Conservation (phyloP, 2,113 vertebrate species). For the Gasterosteus aculeatus region DNA sequence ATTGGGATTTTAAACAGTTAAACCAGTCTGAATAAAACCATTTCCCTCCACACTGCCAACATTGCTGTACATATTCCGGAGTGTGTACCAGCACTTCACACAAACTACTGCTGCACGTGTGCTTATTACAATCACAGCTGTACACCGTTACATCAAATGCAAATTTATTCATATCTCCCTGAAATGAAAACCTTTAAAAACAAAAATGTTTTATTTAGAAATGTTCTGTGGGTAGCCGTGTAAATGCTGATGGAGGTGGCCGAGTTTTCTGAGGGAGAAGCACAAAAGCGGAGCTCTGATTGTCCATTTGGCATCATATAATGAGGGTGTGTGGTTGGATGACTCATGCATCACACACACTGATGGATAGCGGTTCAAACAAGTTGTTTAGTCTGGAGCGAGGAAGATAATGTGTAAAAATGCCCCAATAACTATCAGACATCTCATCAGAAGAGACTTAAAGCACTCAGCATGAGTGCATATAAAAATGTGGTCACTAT, state of each 20-base stretch:
- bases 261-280: background rate
- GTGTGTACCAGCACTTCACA: background rate
- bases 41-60: background rate
- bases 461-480: background rate
- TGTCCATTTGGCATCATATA: constrained; percentile 20
- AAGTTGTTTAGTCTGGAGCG: background rate
- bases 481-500: constrained; percentile 14
- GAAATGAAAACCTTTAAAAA: background rate
- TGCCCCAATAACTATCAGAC: background rate
- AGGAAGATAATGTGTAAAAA: background rate
- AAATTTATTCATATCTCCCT: background rate
- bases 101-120: background rate
- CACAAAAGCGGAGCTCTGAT: background rate
- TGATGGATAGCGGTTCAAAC: constrained; percentile 23
- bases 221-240: background rate
- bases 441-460: background rate
- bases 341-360: constrained; percentile 60
- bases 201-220: background rate
- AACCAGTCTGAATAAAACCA: background rate
- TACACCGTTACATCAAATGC: background rate
- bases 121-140: background rate
- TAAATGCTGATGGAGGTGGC: background rate
- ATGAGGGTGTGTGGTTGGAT: constrained; percentile 40
- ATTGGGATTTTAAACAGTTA: background rate
- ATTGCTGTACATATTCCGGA: background rate